Base-by-base conservation (phyloP, 2,888 invertebrate species). In the Steinernema hermaphroditum region DNA sequence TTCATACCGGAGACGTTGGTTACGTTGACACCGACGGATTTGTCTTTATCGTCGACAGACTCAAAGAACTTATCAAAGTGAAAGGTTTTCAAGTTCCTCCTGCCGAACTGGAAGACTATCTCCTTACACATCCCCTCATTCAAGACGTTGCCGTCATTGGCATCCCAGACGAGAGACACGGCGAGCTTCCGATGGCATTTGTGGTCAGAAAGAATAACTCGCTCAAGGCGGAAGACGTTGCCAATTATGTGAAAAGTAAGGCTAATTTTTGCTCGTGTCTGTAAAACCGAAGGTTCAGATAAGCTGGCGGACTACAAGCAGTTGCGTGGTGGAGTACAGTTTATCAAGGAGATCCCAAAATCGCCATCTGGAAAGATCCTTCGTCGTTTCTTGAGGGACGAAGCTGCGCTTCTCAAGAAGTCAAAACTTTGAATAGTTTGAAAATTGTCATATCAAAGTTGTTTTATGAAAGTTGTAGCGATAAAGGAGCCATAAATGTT, bases 81-180 rank as follows among this genome's bases (percentile, higher is more conserved):
- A n/a, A n/a, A n/a, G n/a, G n/a, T n/a, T n/a, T n/a, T n/a, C n/a
- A n/a, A n/a, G n/a, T n/a, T n/a, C n/a, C n/a, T n/a, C n/a, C n/a
- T 90, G 93, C 93, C 0, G 94, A 94, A 88, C 87, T 94, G 46
- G 94, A 94, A 87, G 91, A 91, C n/a, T n/a, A n/a, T 12, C 86
- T 94, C 57, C 88, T 93, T 71, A 90, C 90, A 46, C 91, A 92
- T 88, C 88, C 90, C 0, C 90, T 90, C 72, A 90, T 94, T 69
- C 90, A 90, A 74, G 93, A 93, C 85, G 91, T 90, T 19, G 93
- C 92, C 43, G 93, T 94, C 49, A 90, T 93, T 82, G 93, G 93
- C 22, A 86, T 90, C 71, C 91, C 92, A 0, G 90, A 93, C 87
- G 88, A 82, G 19, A 70, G 73, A 27, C 81, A 83, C 6, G 87